A percentile compares a stretch with the other conserved stretches of the same genome.
These are phyloP conservation scores for Gavialis gangeticus DNA, from an alignment of 2,113 vertebrate species.

Conservation along the genomic window DNA sequence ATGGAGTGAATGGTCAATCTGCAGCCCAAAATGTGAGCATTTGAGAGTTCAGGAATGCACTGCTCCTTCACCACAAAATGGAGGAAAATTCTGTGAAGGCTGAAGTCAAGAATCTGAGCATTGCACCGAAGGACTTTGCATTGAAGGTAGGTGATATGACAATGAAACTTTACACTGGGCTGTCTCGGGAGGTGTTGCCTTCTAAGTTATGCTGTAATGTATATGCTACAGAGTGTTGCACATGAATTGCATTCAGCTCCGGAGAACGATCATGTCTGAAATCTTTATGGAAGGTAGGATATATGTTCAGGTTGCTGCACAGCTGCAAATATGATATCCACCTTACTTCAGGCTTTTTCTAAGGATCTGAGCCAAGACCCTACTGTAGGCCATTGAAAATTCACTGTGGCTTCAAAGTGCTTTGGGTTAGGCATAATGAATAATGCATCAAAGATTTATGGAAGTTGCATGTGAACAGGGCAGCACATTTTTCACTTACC, in stretches of 20 bases:
- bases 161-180: accelerated
- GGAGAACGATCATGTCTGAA: accelerated
- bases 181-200: accelerated
- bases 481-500: no score
- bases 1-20: slow-evolving; percentile 93
- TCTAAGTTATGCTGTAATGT: accelerated
- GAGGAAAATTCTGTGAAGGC: slow-evolving; percentile 90
- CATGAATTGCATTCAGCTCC: accelerated
- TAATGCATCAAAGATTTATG: not conserved
- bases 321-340: not conserved
- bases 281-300: accelerated
- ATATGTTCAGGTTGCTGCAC: not conserved
- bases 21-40: slow-evolving; percentile 89
- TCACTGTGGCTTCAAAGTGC: not conserved
- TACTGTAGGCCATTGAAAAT: not conserved
- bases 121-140: slow-evolving; percentile 93
- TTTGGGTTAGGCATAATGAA: not conserved
- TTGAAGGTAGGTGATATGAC: slow-evolving; percentile 85
- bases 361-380: not conserved
- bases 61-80: slow-evolving; percentile 85
- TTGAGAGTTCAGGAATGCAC: slow-evolving; percentile 87
- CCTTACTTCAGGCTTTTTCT: not conserved
- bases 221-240: accelerated
- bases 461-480: not conserved
- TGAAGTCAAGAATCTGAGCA: slow-evolving; percentile 86